A percentile compares a stretch with the other conserved stretches of the same genome.
Evolutionary conservation across 2,888 invertebrate species (phyloP).

Genomic region (Thumatha senex): DNA sequence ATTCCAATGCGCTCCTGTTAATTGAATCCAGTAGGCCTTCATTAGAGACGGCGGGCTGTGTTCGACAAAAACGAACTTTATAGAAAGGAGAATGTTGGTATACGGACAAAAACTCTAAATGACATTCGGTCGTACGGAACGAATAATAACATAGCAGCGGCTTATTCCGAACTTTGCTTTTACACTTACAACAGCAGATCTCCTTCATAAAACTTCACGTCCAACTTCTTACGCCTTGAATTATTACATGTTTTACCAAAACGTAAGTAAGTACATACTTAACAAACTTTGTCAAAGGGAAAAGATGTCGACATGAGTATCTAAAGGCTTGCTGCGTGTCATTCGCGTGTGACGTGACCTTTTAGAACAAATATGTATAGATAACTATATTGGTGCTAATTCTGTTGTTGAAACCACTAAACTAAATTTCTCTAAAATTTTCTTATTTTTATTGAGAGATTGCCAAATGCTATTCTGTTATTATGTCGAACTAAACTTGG

Average conservation of each 20-base stretch:
- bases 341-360: conserved; percentile 20
- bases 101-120: conserved; percentile 75
- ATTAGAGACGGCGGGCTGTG: conserved; percentile 61
- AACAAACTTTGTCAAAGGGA: conserved; percentile 56
- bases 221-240: conserved; percentile 58
- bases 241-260: conserved; percentile 70
- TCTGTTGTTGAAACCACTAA: too few relatives aligned
- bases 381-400: too few relatives aligned
- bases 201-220: conserved; percentile 62
- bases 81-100: conserved; percentile 58
- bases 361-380: conserved; percentile 12
- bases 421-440: too few relatives aligned
- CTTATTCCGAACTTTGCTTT: conserved; percentile 65
- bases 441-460: too few relatives aligned
- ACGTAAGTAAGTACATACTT: conserved; percentile 66
- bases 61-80: conserved; percentile 74
- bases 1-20: conserved; percentile 74
- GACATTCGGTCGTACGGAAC: conserved; percentile 66
- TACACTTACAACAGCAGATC: conserved; percentile 56
- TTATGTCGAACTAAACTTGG: too few relatives aligned
- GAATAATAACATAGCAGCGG: conserved; percentile 64
- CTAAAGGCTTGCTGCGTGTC: conserved; percentile 39
- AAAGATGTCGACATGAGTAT: conserved; percentile 47
- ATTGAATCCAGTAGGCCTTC: conserved; percentile 80
- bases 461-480: too few relatives aligned